Conservation (phyloP, 2,113 vertebrate species). For the Gadus chalcogrammus region DNA sequence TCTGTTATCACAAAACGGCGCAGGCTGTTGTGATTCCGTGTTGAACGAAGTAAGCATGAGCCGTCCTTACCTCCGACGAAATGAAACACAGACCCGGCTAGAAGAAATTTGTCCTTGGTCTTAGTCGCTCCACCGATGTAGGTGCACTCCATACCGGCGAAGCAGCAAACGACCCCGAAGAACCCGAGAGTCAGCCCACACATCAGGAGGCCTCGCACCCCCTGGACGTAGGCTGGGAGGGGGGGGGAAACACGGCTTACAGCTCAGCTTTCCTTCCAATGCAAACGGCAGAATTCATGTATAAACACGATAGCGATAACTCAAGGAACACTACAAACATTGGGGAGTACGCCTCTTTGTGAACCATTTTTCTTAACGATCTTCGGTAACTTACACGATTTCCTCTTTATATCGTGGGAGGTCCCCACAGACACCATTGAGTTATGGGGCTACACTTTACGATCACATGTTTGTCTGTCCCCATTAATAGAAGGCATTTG, state of each 20-base stretch:
- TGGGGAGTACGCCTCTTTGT: no score
- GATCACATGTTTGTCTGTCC: no score
- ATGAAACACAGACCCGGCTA: slow-evolving; percentile 62
- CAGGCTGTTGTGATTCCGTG: no score
- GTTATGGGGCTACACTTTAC: no score
- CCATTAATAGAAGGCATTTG: no score
- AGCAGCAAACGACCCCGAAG: slow-evolving; percentile 61
- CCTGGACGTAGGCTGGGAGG: slow-evolving; percentile 63
- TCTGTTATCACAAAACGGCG: neutral
- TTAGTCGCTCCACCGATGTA: slow-evolving; percentile 64
- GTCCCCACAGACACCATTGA: no score
- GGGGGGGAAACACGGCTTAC: neutral
- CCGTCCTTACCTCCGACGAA: slow-evolving; percentile 61
- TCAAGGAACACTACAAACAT: no score
- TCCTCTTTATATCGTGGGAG: no score
- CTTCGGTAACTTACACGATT: no score
- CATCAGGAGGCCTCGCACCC: slow-evolving; percentile 67
- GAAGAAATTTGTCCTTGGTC: slow-evolving; percentile 65
- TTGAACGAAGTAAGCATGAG: neutral
- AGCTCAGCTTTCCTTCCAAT: no score
- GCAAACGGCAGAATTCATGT: neutral
- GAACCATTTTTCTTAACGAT: no score
- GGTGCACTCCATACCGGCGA: slow-evolving; percentile 77
- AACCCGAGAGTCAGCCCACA: slow-evolving; percentile 61
- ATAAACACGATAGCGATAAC: neutral